phyloP scores from a whole-genome alignment of 2,113 vertebrate genomes.

The Dicerorhinus sumatrensis region DNA sequence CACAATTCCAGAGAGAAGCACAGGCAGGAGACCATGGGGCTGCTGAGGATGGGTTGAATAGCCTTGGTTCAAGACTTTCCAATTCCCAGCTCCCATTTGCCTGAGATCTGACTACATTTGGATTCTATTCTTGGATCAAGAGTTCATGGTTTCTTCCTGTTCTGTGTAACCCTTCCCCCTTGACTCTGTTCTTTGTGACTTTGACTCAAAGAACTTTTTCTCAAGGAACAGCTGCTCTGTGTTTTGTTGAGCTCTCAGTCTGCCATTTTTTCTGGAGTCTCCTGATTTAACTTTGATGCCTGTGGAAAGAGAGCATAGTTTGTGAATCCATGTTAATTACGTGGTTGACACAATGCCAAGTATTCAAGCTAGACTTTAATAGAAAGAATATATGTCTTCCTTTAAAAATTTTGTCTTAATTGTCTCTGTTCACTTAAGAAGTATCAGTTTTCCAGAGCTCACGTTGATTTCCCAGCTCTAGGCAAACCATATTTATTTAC shows the following conservation, averaged over 20 bases:
- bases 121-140: neutral
- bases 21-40: neutral
- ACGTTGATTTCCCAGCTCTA: neutral
- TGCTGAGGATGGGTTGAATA: neutral
- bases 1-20: neutral
- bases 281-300: neutral
- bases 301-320: neutral
- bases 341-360: neutral
- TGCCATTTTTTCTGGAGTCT: neutral
- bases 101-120: neutral
- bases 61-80: neutral
- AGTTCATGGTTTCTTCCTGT: neutral
- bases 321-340: neutral
- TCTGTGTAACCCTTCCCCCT: neutral
- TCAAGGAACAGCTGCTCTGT: neutral
- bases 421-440: neutral
- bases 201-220: neutral
- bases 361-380: neutral
- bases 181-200: neutral
- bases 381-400: neutral
- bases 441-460: neutral
- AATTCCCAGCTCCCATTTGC: neutral
- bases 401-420: constrained; percentile 14
- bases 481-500: neutral
- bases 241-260: neutral